A percentile compares a stretch with the other conserved stretches of the same genome.
These are phyloP conservation scores for Masnerella sp. DNA, from an alignment of 2,888 invertebrate species.

Conservation along the genomic window DNA sequence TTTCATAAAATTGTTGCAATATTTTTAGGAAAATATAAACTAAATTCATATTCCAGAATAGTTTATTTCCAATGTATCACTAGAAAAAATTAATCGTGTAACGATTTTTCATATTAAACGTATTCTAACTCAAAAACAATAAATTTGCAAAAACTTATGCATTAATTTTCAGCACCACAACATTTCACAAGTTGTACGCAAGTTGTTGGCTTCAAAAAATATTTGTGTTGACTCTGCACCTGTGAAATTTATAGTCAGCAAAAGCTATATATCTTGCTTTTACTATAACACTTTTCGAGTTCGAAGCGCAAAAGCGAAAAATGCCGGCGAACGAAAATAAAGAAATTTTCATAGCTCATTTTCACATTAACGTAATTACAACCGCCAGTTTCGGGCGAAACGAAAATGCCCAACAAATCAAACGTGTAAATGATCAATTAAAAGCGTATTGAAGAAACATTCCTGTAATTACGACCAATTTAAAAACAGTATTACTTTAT, in stretches of 20 bases:
- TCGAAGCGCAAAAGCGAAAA: conserved; percentile 44
- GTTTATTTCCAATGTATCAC: too few species aligned
- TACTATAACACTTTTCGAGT: conserved; percentile 44
- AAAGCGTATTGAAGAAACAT: conserved; percentile 4
- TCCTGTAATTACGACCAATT: conserved; percentile 1
- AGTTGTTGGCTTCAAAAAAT: conserved; percentile 38
- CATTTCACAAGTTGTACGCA: conserved; percentile 12
- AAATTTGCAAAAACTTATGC: too few species aligned
- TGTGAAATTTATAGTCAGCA: conserved; percentile 45
- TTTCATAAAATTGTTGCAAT: too few species aligned
- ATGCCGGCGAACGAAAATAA: conserved; percentile 1
- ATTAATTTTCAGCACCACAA: too few species aligned
- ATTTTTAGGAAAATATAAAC: too few species aligned
- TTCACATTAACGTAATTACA: too few species aligned
- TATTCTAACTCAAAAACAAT: too few species aligned
- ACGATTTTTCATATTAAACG: too few species aligned
- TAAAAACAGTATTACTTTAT: conserved; percentile 5
- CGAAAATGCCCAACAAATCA: conserved; percentile 11
- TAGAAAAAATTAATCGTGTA: too few species aligned
- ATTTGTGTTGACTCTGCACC: conserved; percentile 41
- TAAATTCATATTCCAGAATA: too few species aligned
- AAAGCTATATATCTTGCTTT: conserved; percentile 52
- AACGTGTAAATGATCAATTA: conserved; percentile 16
- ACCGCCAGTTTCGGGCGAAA: too few species aligned
- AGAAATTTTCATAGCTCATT: conserved; percentile 26